Conservation (phyloP, 2,888 invertebrate species). For the Drosophila birchii region DNA sequence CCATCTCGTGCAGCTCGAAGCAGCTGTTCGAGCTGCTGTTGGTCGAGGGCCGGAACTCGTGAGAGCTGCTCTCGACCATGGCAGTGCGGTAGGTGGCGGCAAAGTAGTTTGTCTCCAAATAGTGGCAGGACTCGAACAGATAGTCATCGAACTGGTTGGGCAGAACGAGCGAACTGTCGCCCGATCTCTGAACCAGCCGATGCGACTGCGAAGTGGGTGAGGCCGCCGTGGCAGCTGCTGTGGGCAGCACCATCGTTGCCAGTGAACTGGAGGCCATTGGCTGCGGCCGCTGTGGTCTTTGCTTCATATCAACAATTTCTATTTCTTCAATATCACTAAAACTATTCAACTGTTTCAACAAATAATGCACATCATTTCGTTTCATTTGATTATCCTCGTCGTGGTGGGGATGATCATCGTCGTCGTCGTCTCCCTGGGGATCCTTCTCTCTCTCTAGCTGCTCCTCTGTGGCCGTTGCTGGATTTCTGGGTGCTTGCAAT, state of each 20-base stretch:
- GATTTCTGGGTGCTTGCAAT: constrained; percentile 74
- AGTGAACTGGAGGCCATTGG: constrained; percentile 82
- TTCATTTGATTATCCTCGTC: constrained; percentile 84
- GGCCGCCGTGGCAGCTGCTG: constrained; percentile 35
- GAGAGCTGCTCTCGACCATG: constrained; percentile 84
- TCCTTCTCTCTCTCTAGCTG: constrained; percentile 26
- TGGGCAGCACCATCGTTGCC: constrained; percentile 69
- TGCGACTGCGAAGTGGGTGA: constrained; percentile 82
- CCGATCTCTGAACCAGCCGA: constrained; percentile 57
- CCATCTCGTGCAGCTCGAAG: constrained; percentile 80
- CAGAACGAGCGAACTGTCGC: constrained; percentile 31
- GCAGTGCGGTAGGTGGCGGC: constrained; percentile 84
- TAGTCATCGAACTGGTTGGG: constrained; percentile 82
- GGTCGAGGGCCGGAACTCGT: constrained; percentile 84
- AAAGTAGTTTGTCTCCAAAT: constrained; percentile 84
- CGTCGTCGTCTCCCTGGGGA: constrained; percentile 40
- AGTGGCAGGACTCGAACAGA: constrained; percentile 84
- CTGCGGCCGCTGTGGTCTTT: constrained; percentile 77
- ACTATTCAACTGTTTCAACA: constrained; percentile 86
- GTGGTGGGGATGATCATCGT: constrained; percentile 55
- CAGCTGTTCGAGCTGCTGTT: constrained; percentile 73
- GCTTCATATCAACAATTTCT: constrained; percentile 85
- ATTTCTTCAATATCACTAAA: constrained; percentile 85
- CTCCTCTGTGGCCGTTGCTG: constrained; percentile 63
- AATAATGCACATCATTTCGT: constrained; percentile 86